Evolutionary conservation across 1,140 invertebrate genomes (phyloP), one percentile per base, ranked within the genome.

Genomic region (Zelostemma sp.): DNA sequence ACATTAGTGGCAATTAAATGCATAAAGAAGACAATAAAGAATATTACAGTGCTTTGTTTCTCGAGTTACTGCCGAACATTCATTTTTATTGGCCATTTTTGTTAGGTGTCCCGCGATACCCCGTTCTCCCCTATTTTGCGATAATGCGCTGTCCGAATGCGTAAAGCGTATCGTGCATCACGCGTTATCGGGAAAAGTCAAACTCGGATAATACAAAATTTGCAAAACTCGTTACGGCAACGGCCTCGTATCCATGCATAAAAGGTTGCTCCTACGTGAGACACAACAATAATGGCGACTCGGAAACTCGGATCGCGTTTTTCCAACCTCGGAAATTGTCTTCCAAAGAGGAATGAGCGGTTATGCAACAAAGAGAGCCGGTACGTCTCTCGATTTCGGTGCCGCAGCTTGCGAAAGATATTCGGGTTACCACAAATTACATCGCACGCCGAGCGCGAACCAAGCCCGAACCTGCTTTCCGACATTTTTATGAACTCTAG

Each of bases 401-500:
- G n/a, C n/a, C n/a, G n/a, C n/a, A n/a, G n/a, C 25, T 8, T 62
- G 65, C 64, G 54, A 48, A 61, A 62, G 60, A 68, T 49, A 59
- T 73, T 73, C 63, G 72, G 72, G 63, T 73, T 70, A 73, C 64
- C 72, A 70, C 72, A 73, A 73, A 69, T 73, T 73, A 73, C 72
- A 73, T 73, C 63, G 67, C 67, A 61, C 63, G 59, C 50, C 54
- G 48, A 64, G 72, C 67, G 68, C 63, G 72, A 73, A 67, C 67
- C 51, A 68, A 67, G 47, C 60, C 64, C 63, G 63, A 68, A 61
- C 72, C 61, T 68, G 63, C 72, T 74, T 47, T 60, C 54, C 72
- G 64, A 74, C 72, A 74, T 73, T 74, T 74, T 74, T 74, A 74
- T 74, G 60, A 74, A 70, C 72, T 68, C 68, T 69, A 70, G 68